Conservation (phyloP, 2,888 invertebrate genomes). For the Chironomus riparius region DNA sequence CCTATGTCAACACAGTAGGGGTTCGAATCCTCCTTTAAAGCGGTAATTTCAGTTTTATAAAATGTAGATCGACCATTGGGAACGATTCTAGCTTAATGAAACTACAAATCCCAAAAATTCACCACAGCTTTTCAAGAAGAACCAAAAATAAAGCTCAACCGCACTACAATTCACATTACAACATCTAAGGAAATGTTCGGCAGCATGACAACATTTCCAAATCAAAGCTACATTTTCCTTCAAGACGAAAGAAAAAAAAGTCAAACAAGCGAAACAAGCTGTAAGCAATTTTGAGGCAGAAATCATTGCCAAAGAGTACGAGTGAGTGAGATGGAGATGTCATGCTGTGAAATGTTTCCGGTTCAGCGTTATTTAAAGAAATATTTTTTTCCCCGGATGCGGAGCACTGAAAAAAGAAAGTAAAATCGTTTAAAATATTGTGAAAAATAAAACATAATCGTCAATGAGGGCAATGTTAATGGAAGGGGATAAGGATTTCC, state of each 20-base stretch:
- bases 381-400: neutral
- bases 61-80: no score
- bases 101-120: no score
- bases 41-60: no score
- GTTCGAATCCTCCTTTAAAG: no score
- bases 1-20: no score
- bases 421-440: neutral
- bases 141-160: no score
- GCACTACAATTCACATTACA: no score
- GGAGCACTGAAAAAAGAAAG: neutral
- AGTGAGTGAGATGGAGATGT: neutral
- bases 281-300: neutral
- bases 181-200: no score
- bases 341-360: constrained; percentile 25
- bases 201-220: no score
- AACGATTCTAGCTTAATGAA: no score
- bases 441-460: neutral
- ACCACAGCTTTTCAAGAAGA: no score
- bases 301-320: neutral
- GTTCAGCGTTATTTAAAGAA: constrained; percentile 12
- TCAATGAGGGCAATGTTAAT: neutral
- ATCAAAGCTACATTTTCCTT: neutral
- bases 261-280: neutral
- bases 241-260: neutral
- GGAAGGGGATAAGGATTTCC: constrained; percentile 6